phyloP scores from a whole-genome alignment of 2,888 invertebrate species.

The Trissonchulus latispiculum region DNA sequence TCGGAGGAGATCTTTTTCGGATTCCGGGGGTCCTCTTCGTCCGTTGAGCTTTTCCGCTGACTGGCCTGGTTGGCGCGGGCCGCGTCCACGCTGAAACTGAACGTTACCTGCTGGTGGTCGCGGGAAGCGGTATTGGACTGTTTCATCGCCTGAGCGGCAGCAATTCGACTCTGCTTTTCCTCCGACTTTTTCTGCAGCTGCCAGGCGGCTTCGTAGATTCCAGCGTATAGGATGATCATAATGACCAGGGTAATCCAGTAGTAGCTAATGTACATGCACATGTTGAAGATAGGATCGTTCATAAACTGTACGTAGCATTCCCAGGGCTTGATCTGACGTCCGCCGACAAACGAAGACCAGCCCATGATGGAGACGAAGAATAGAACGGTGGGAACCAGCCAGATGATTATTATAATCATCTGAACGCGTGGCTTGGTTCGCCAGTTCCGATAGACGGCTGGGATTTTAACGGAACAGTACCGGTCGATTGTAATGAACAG shows the following conservation, averaged over 20 bases:
- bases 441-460: slow-evolving; percentile 93
- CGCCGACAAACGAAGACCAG: slow-evolving; percentile 95
- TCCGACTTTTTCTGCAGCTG: slow-evolving; percentile 95
- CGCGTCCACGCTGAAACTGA: background rate
- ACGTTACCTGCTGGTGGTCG: background rate
- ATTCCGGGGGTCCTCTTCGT: background rate
- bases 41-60: background rate
- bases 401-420: slow-evolving; percentile 88
- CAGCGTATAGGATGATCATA: slow-evolving; percentile 85
- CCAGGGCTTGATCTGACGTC: slow-evolving; percentile 65
- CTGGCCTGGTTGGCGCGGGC: background rate
- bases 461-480: slow-evolving; percentile 96
- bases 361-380: slow-evolving; percentile 98
- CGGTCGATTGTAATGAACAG: slow-evolving; percentile 94
- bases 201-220: slow-evolving; percentile 92
- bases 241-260: slow-evolving; percentile 95
- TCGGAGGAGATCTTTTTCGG: background rate
- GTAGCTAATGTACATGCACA: slow-evolving; percentile 87
- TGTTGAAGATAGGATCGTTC: slow-evolving; percentile 92
- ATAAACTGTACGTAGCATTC: slow-evolving; percentile 94
- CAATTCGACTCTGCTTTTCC: slow-evolving; percentile 88
- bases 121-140: background rate
- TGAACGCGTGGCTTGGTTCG: slow-evolving; percentile 80
- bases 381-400: slow-evolving; percentile 87
- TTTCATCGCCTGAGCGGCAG: slow-evolving; percentile 50